A percentile compares a stretch with the other conserved stretches of the same genome.
These are phyloP conservation scores for Nebria salina DNA, from an alignment of 2,888 invertebrate species.

Conservation along the genomic window DNA sequence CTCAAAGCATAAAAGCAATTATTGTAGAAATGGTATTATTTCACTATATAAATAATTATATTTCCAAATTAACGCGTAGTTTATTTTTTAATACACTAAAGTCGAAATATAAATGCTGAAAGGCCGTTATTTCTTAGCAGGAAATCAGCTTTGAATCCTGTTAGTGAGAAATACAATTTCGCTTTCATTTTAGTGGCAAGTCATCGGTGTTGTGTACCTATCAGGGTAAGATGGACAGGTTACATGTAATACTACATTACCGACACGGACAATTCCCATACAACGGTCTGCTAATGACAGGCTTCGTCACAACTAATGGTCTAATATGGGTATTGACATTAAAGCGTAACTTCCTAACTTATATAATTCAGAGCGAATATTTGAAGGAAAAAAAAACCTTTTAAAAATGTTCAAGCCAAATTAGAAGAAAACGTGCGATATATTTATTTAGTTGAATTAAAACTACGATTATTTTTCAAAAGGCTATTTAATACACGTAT, in stretches of 20 bases:
- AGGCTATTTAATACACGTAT: neutral
- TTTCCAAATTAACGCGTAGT: too few species aligned
- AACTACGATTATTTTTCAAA: neutral
- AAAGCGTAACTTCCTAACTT: neutral
- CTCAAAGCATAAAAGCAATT: too few species aligned
- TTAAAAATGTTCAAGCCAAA: too few species aligned
- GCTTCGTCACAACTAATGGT: conserved; percentile 34
- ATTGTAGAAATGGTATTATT: too few species aligned
- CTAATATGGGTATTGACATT: conserved; percentile 50
- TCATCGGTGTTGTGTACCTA: neutral
- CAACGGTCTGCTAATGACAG: conserved; percentile 34
- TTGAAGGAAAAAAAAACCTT: neutral
- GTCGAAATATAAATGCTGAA: too few species aligned
- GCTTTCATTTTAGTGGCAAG: neutral
- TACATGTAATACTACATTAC: conserved; percentile 12
- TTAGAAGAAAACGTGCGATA: too few species aligned
- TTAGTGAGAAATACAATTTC: neutral
- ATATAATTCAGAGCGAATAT: neutral
- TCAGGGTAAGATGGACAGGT: conserved; percentile 7
- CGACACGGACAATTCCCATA: conserved; percentile 17
- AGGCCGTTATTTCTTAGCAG: neutral
- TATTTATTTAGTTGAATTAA: neutral
- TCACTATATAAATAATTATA: too few species aligned
- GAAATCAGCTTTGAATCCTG: neutral
- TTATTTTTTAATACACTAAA: too few species aligned